Evolutionary conservation across 2,113 vertebrate genomes (phyloP).

Genomic region (Ursus arctos): DNA sequence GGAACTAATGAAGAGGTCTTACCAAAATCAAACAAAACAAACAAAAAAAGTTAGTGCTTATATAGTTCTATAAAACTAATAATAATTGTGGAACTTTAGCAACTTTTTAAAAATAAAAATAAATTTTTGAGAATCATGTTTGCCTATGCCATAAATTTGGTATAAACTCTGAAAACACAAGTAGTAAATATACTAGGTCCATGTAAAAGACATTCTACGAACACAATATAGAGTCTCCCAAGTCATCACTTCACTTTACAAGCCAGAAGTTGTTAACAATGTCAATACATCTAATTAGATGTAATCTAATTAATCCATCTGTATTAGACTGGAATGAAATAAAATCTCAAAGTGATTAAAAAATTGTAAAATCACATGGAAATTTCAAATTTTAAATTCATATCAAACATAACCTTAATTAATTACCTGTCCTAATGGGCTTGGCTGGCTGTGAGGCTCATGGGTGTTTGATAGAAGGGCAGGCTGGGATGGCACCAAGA

Average conservation of each 20-base stretch:
- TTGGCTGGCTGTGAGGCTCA: not conserved
- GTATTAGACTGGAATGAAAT: not conserved
- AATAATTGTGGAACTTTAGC: not conserved
- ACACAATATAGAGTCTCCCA: not conserved
- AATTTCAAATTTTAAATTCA: constrained; percentile 26
- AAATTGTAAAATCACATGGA: not conserved
- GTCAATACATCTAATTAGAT: not conserved
- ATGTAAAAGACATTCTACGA: not conserved
- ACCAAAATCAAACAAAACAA: not conserved
- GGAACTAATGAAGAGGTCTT: not conserved
- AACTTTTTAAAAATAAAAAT: constrained; percentile 2
- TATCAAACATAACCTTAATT: not conserved
- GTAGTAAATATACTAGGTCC: not conserved
- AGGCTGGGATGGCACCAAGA: not conserved
- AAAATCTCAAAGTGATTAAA: not conserved
- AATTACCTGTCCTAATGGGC: not conserved
- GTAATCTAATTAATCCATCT: not conserved
- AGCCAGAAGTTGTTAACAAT: not conserved
- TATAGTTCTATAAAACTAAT: not conserved
- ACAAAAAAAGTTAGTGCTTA: not conserved
- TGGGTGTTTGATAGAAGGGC: not conserved
- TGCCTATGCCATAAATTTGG: not conserved
- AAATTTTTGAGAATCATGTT: not conserved
- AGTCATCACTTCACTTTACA: constrained; percentile 25
- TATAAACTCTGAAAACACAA: not conserved